A percentile compares a stretch with the other conserved stretches of the same genome.
These are phyloP conservation scores for Sus scrofa DNA, from an alignment of 2,113 vertebrate genomes.

Conservation along the genomic window T2T-Sscrofa CM000824.6:178831001-178831500, in stretches of 20 bases:
- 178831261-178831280: not conserved
- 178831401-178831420: not conserved
- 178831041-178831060: not conserved
- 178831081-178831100: not conserved
- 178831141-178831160: too few relatives aligned
- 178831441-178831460: not conserved
- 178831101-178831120: too few relatives aligned
- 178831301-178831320: not conserved
- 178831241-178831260: not conserved
- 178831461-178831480: not conserved
- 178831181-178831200: too few relatives aligned
- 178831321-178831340: not conserved
- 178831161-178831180: not conserved
- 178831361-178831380: not conserved
- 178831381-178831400: not conserved
- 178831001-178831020: not conserved
- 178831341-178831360: not conserved
- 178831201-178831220: not conserved
- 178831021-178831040: not conserved
- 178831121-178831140: not conserved
- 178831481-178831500: not conserved
- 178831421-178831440: not conserved
- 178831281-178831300: not conserved
- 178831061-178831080: not conserved
- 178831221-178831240: not conserved